Conservation (phyloP, 1,140 invertebrate species). For the Elysia chlorotica region DNA sequence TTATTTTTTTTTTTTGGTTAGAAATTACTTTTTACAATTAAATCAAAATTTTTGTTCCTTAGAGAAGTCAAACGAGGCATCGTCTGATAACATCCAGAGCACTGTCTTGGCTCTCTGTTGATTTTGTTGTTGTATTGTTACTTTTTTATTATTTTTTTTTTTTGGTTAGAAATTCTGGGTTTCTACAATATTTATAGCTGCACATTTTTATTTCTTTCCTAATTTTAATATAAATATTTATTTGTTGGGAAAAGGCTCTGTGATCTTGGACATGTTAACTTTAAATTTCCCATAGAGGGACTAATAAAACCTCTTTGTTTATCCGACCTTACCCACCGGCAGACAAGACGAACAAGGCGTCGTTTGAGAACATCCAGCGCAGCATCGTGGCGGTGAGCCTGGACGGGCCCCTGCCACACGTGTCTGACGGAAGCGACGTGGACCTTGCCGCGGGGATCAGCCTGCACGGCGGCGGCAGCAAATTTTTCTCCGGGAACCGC, state of each 20-base stretch:
- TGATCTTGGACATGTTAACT: no score
- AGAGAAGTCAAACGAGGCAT: no score
- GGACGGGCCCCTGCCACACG: constrained; percentile 50
- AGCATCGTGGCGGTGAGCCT: constrained; percentile 65
- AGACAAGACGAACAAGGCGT: constrained; percentile 51
- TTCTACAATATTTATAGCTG: not conserved
- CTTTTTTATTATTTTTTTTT: not conserved
- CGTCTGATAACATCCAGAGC: no score
- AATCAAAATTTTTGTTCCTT: no score
- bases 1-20: no score
- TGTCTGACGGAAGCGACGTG: constrained; percentile 14
- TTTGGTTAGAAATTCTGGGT: not conserved
- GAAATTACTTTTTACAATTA: no score
- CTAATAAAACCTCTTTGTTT: no score
- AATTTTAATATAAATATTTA: not conserved
- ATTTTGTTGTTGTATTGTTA: not conserved
- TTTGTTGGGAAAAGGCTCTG: no score
- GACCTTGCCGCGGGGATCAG: constrained; percentile 69
- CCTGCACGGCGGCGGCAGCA: constrained; percentile 88
- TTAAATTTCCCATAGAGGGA: no score
- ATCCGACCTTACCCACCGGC: not conserved
- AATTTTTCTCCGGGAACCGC: constrained; percentile 83
- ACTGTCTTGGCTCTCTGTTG: no score
- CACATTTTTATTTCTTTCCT: not conserved
- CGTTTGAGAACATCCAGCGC: constrained; percentile 55